phyloP scores from a whole-genome alignment of 2,888 invertebrate species.

The Drosophila birchii region DNA sequence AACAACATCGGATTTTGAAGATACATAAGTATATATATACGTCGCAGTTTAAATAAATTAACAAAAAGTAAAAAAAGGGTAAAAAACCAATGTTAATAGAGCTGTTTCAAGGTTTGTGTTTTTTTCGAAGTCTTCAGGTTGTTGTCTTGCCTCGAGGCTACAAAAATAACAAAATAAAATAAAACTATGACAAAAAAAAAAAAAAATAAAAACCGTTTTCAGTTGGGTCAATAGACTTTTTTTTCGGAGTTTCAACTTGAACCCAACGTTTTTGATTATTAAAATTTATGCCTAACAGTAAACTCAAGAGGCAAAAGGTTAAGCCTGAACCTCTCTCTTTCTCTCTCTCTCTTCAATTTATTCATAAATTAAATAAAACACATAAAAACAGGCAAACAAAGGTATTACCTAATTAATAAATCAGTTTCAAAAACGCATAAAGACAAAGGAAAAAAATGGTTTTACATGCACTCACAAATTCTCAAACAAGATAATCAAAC shows the following conservation, averaged over 20 bases:
- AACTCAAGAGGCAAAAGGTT: conserved; percentile 6
- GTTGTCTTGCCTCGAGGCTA: conserved; percentile 29
- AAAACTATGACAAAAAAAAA: conserved; percentile 10
- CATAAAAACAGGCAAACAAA: background rate
- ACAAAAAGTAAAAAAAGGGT: conserved; percentile 41
- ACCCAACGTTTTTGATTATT: conserved; percentile 21
- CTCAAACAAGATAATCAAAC: conserved; percentile 36
- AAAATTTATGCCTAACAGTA: conserved; percentile 45
- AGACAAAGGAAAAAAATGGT: conserved; percentile 74
- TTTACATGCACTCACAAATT: conserved; percentile 56
- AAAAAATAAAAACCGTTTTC: conserved; percentile 38
- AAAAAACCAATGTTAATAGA: conserved; percentile 70
- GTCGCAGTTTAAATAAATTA: conserved; percentile 43
- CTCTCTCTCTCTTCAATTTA: conserved; percentile 18
- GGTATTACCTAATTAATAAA: conserved; percentile 10
- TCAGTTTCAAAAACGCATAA: conserved; percentile 64
- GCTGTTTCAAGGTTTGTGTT: conserved; percentile 51
- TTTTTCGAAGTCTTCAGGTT: conserved; percentile 13
- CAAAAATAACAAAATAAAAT: conserved; percentile 4
- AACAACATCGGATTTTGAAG: conserved; percentile 48
- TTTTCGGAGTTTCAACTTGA: conserved; percentile 5
- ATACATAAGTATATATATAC: background rate
- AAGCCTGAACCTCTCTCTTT: conserved; percentile 3
- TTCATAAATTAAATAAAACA: background rate
- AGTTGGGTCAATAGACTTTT: conserved; percentile 62